Conservation (phyloP, 2,113 vertebrate genomes). For the Hippocampus zosterae region DNA sequence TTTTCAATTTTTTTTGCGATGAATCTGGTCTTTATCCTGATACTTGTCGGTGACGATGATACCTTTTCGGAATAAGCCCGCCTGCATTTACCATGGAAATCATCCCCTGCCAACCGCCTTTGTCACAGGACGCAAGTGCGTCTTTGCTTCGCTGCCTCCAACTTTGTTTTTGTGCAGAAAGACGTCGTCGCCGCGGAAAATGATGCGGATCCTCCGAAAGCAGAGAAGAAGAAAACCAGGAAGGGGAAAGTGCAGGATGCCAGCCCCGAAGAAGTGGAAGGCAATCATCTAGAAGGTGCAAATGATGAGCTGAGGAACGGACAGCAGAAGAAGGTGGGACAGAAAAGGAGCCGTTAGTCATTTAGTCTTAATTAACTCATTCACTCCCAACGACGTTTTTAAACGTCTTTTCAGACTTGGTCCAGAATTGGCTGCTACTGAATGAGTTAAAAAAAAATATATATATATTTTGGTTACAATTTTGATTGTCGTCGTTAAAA, state of each 20-base stretch:
- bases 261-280: conserved; percentile 76
- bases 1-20: no score
- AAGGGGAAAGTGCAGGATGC: conserved; percentile 76
- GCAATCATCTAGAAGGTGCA: conserved; percentile 26
- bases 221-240: conserved; percentile 91
- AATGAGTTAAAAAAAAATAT: no score
- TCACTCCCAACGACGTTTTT: no score
- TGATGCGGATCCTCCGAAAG: conserved; percentile 69
- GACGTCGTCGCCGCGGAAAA: conserved; percentile 72
- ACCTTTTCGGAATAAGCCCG: no score
- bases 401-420: no score
- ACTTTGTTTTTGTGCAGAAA: conserved; percentile 61
- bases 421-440: no score
- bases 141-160: neutral
- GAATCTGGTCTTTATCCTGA: no score
- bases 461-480: no score
- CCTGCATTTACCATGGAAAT: neutral
- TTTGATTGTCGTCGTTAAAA: neutral
- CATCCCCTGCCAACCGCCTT: neutral
- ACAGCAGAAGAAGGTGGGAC: conserved; percentile 27
- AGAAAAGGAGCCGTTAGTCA: conserved; percentile 6
- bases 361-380: neutral
- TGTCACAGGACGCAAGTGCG: neutral
- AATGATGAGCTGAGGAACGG: conserved; percentile 25
- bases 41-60: no score